Base-by-base conservation (phyloP, 2,888 invertebrate species). In the Mythimna lalbum region DNA sequence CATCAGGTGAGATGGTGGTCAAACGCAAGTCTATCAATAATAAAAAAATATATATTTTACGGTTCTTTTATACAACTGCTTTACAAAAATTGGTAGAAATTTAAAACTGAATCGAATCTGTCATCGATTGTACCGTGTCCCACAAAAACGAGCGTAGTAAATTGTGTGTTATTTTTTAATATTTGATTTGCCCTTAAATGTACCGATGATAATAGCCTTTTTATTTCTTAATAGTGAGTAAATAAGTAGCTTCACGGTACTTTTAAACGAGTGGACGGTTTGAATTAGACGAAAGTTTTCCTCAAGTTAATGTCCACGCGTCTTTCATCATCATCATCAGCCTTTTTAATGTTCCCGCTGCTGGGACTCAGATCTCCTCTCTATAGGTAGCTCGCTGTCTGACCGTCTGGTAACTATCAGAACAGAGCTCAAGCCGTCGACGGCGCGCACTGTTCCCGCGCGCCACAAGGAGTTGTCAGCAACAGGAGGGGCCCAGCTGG, bases 151-250 rank as follows among this genome's bases (percentile, higher is more conserved):
- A 78, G 67, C 84, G 80, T 79, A 76, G 82, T 85, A 86, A 86
- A 86, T 88, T 80, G 86, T 83, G 83, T 88, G 88, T 86, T 87
- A 78, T 87, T 86, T 87, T 85, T 88, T 85, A 85, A 88, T 90
- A 87, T 91, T 91, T 90, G 87, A 87, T 90, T 88, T 90, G 83
- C 87, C 89, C 88, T 89, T 87, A 73, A 88, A 86, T 78, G 53
- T 60, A 73, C 76, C 76, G 73, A 78, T 70, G 71, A 80, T 90
- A 89, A 90, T 83, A 83, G 86, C 76, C 81, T 87, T 87, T 82
- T 87, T 83, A 77, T 86, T 85, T 83, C 56, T 63, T 69, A 79
- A 75, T 71, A 64, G 74, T 69, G 60, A 77, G 79, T 79, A 88
- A 86, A 64, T 61, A 64, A 64, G 33, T 52, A 66, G 65, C 76